Base-by-base conservation (phyloP, 2,888 invertebrate genomes). In the Papilio elwesi region DNA sequence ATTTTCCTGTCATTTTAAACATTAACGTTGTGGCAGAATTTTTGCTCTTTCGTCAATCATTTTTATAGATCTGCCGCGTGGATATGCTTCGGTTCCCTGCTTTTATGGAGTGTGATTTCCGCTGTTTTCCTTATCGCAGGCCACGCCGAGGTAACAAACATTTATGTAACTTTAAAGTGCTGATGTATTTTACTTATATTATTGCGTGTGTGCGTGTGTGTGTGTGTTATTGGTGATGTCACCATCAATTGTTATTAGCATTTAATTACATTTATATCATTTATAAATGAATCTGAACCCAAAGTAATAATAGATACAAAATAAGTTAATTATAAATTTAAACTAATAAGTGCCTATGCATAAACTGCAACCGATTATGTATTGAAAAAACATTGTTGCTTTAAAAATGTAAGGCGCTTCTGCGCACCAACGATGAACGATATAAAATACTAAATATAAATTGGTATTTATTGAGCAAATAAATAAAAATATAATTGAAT, bases 41-140 rank as follows among this genome's bases (percentile, higher is more conserved):
- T 71, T 71, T 65, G 12, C 57, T 63, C 64, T 67, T 69, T 73
- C 86, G 85, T 57, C 65, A 73, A 26, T 69, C 10, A 73, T 51
- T 57, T 52, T 73, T 69, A 52, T 88, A 95, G 95, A 67, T 94
- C 95, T 59, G 91, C 95, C 6, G 86, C 94, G 64, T 90, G 95
- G 85, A 90, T 95, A 78, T 95, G 95, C 80, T 79, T 96, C 69
- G 85, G 94, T 57, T 95, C 96, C 38, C 87, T 96, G 13, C 85
- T 94, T 71, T 85, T 96, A 68, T 96, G 96, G 96, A 82, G 88
- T 49, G 87, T 95, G 76, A 92, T 95, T 75, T 93, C 95, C 68
- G 87, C 91, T 12, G 87, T 94, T 12, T 94, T 96, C 76, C 88
- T 96, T 48, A 84, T 96, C 67, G 95, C 96, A 15, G 95, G 95